phyloP scores from a whole-genome alignment of 2,113 vertebrate genomes.

The Suncus etruscus region DNA sequence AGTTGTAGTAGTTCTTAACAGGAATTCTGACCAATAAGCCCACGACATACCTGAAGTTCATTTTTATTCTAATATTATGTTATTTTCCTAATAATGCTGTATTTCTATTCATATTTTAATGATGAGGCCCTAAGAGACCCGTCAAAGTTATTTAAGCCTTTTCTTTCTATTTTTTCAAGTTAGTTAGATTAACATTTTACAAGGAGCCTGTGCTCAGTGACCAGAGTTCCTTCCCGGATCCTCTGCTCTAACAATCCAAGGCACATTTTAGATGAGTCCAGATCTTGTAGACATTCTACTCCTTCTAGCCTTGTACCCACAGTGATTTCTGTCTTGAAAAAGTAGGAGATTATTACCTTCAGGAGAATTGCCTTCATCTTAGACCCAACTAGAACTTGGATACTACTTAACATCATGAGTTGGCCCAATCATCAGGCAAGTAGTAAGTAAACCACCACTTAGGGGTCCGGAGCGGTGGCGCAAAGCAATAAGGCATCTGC shows the following conservation, averaged over 20 bases:
- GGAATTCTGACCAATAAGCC: background rate
- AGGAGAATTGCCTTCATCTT: too few species aligned
- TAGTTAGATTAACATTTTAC: background rate
- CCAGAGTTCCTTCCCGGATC: too few species aligned
- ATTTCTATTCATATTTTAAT: background rate
- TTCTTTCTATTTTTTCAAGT: too few species aligned
- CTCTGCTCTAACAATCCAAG: background rate
- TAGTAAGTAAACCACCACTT: too few species aligned
- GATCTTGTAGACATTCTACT: background rate
- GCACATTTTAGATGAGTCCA: background rate
- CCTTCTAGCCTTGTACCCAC: background rate
- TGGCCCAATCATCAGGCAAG: too few species aligned
- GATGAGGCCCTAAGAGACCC: background rate
- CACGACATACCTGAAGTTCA: background rate
- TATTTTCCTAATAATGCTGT: background rate
- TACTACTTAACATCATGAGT: too few species aligned
- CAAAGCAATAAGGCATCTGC: too few species aligned
- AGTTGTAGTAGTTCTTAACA: background rate
- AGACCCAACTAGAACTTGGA: too few species aligned
- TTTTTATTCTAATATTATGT: background rate
- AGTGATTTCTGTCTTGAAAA: background rate
- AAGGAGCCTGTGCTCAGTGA: background rate
- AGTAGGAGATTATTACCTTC: background rate
- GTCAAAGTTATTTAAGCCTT: rapidly evolving
- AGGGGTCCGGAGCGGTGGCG: too few species aligned